A percentile compares a stretch with the other conserved stretches of the same genome.
These are phyloP conservation scores for Sus cebifrons DNA, from an alignment of 2,797 vertebrate species.

Conservation along the genomic window DNA sequence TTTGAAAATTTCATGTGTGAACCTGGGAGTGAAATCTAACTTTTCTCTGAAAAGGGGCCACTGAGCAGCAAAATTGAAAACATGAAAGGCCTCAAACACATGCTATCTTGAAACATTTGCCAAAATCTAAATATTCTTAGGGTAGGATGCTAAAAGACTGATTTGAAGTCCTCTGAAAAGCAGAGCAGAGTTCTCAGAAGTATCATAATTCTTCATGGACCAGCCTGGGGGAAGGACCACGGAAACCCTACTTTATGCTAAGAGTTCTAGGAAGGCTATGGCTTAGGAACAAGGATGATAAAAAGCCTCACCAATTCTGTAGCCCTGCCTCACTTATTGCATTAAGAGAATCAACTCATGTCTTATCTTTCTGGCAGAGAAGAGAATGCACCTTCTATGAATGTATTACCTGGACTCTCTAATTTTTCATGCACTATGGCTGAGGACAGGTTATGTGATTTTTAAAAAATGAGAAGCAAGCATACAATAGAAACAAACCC, in stretches of 20 bases:
- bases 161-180: neutral
- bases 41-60: neutral
- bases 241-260: too few relatives aligned
- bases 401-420: neutral
- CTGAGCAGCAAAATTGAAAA: neutral
- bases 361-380: neutral
- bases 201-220: neutral
- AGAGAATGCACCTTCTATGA: neutral
- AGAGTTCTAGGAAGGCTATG: neutral
- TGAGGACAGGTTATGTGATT: neutral
- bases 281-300: neutral
- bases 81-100: neutral
- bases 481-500: neutral
- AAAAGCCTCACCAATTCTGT: neutral
- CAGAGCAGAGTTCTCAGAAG: neutral
- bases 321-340: too few relatives aligned
- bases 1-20: neutral
- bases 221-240: neutral
- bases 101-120: neutral
- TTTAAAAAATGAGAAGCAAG: neutral
- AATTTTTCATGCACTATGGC: neutral
- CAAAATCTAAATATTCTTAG: neutral
- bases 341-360: neutral
- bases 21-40: neutral
- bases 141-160: neutral